Conservation (phyloP, 2,888 invertebrate species). For the Congeria kusceri region DNA sequence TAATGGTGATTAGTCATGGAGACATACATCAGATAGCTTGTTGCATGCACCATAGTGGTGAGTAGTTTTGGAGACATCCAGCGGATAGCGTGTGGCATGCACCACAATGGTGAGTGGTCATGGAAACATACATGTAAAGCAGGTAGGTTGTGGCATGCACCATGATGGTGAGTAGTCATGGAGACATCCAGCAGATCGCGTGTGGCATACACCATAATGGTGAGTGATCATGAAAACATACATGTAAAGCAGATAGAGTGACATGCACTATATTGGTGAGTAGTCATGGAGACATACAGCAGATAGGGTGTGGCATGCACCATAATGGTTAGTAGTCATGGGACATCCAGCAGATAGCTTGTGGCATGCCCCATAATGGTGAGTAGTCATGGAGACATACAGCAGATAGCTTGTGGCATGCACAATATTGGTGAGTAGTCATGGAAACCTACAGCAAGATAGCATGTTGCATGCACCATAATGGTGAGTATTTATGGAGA, state of each 20-base stretch:
- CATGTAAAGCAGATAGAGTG: too few relatives aligned
- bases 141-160: too few relatives aligned
- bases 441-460: too few relatives aligned
- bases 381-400: constrained; percentile 71
- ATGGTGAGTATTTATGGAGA: constrained; percentile 73
- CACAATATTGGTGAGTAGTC: constrained; percentile 93
- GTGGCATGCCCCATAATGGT: constrained; percentile 73
- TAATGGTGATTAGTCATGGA: constrained; percentile 89
- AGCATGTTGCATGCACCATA: too few relatives aligned
- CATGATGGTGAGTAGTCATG: constrained; percentile 70
- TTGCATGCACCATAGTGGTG: constrained; percentile 71
- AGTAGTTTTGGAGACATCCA: constrained; percentile 71
- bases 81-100: constrained; percentile 95
- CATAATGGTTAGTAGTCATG: constrained; percentile 91
- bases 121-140: too few relatives aligned
- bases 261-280: constrained; percentile 70
- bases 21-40: too few relatives aligned
- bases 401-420: constrained; percentile 94
- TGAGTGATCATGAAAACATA: too few relatives aligned
- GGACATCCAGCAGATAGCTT: too few relatives aligned
- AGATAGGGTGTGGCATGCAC: constrained; percentile 95
- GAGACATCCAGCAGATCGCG: constrained; percentile 89
- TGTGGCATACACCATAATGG: constrained; percentile 96
- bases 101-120: constrained; percentile 92
- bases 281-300: constrained; percentile 84